Conservation (phyloP, 2,888 invertebrate species). For the Eupeodes latifasciatus region DNA sequence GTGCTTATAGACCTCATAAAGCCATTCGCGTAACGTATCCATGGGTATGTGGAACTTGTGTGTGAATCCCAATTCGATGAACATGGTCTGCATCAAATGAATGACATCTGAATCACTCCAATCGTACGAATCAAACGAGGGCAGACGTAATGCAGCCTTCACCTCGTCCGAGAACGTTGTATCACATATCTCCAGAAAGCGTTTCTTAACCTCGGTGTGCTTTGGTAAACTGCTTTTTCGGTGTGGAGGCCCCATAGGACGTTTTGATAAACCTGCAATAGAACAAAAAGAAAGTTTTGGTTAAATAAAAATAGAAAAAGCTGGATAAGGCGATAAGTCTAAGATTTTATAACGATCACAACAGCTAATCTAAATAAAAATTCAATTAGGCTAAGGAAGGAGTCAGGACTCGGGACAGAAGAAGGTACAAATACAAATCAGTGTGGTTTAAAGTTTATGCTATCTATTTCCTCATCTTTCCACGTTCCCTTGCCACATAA, state of each 20-base stretch:
- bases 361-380: slow-evolving; percentile 69
- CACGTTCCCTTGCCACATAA: background rate
- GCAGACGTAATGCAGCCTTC: slow-evolving; percentile 83
- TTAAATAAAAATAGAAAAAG: background rate
- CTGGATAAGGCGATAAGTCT: background rate
- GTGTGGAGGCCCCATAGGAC: slow-evolving; percentile 83
- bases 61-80: slow-evolving; percentile 90
- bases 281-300: slow-evolving; percentile 44
- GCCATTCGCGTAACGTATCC: slow-evolving; percentile 88
- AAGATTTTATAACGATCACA: slow-evolving; percentile 34
- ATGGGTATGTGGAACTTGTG: slow-evolving; percentile 91
- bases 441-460: slow-evolving; percentile 8
- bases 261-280: slow-evolving; percentile 83
- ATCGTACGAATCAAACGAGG: slow-evolving; percentile 91
- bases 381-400: slow-evolving; percentile 49
- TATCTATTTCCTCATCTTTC: background rate
- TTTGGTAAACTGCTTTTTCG: slow-evolving; percentile 85
- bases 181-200: slow-evolving; percentile 84
- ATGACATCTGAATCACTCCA: slow-evolving; percentile 93
- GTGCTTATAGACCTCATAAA: slow-evolving; percentile 91
- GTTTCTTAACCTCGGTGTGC: slow-evolving; percentile 84
- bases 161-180: slow-evolving; percentile 84
- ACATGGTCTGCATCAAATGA: slow-evolving; percentile 92
- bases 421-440: slow-evolving; percentile 55
- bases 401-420: background rate